Base-by-base conservation (phyloP, 1,140 invertebrate species). In the Drosophila willistoni region DNA sequence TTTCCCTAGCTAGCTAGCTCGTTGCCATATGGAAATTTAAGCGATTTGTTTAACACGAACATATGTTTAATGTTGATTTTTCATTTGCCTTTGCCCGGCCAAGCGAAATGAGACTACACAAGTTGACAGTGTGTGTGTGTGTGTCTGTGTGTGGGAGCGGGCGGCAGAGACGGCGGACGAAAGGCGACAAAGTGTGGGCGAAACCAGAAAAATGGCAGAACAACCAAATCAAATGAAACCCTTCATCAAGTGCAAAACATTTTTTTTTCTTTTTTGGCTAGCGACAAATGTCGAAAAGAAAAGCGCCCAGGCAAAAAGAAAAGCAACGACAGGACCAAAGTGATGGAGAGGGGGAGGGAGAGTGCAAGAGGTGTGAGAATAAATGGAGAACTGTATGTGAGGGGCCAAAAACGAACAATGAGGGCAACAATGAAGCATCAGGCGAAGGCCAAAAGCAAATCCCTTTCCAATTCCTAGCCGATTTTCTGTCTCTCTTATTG, bases 181-280 rank as follows among this genome's bases (percentile, higher is more conserved):
- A 59, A 7, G 42, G 41, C 59, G 44, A 51, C 17, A 51, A 51
- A 51, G 44, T 51, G 44, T 51, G 44, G 68, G 82, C 62, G 83
- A 87, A 86, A 82, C 82, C 83, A 79, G 83, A 87, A 81, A 87
- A 86, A 86, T 79, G 82, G 72, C 83, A 87, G 73, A 68, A 68
- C 76, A 79, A 82, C 75, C 83, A 86, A 86, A 86, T 83, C 79
- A 87, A 86, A 83, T 87, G 83, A 86, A 86, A 86, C 82, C 82
- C 82, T 87, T 87, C 83, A 87, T 83, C 69, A 82, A 77, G 65
- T 85, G 51, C 68, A 84, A 76, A 84, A 86, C 82, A 81, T 82
- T 86, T 86, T 29, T 29, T 29, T 29, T 7, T 29, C n/a, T 29
- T 29, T 85, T 68, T 59, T 33, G 29, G 68, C 72, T 68, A 68